A percentile compares a stretch with the other conserved stretches of the same genome.
Conservation (phyloP, 2,888 invertebrate genomes). For the Caenorhabditis drosophilae region DNA sequence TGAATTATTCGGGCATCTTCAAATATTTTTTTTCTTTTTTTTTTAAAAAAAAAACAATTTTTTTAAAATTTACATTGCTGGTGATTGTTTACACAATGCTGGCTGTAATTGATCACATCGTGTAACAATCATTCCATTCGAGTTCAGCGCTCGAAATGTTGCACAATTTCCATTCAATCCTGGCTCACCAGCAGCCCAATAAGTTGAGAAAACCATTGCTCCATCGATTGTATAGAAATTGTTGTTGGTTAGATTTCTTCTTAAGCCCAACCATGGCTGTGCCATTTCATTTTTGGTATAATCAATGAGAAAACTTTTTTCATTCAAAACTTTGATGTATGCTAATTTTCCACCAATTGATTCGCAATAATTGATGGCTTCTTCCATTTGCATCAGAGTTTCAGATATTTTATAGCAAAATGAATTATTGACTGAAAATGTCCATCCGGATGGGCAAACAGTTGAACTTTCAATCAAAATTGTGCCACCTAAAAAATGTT, state of each 20-base stretch:
- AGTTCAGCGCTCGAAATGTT: constrained; percentile 5
- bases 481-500: too few species aligned
- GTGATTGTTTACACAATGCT: neutral
- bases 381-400: constrained; percentile 8
- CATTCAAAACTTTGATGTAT: constrained; percentile 5
- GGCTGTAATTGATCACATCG: constrained; percentile 28
- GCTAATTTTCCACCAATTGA: constrained; percentile 13
- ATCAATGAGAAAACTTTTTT: constrained; percentile 7
- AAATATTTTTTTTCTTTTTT: too few species aligned
- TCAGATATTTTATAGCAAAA: constrained; percentile 14
- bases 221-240: constrained; percentile 19
- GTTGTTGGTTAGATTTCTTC: constrained; percentile 10
- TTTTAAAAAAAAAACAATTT: too few species aligned
- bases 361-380: constrained; percentile 16
- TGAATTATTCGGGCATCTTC: constrained; percentile 11
- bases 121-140: constrained; percentile 18
- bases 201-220: neutral
- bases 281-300: constrained; percentile 8
- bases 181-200: constrained; percentile 24
- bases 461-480: too few species aligned
- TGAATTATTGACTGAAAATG: constrained; percentile 16
- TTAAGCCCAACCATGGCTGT: constrained; percentile 22
- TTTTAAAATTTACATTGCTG: constrained; percentile 67
- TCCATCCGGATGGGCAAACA: constrained; percentile 22
- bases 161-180: constrained; percentile 20